Base-by-base conservation (phyloP, 2,888 invertebrate species). In the Molorchus minor region DNA sequence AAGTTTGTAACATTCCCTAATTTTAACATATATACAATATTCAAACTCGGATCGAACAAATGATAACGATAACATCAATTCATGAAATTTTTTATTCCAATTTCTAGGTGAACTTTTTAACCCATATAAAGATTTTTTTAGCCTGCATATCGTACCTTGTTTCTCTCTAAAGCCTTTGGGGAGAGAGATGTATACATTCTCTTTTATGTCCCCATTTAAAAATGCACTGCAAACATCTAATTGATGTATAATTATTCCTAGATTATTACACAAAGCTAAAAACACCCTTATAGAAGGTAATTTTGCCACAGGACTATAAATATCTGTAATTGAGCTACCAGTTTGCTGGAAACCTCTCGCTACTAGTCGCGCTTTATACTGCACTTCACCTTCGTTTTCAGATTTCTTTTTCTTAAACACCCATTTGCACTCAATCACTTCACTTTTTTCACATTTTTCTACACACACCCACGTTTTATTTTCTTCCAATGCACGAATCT, bases 391-490 rank as follows among this genome's bases (percentile, higher is more conserved):
- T 8, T 60, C 65, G 10, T 25, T 20, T 33, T 54, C 57, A 43
- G 61, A 44, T 30, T 36, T 54, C 55, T 64, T 65, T 5, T 47
- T 36, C 25, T 59, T 62, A 46, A 62, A 62, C 7, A 66, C 61
- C 64, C 64, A 64, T 38, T 64, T 63, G 21, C 56, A 59, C 12
- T 60, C 58, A 15, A 62, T 58, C 12, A 58, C 49, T 25, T 61
- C 52, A 51, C 15, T 25, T 43, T 40, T 47, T 30, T 19, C 15
- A n/a, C n/a, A n/a, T 2, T 17, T 46, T 21, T 49, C n/a, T n/a
- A 46, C 58, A 17, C 36, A 33, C 17, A 45, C 47, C 63, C 67
- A 65, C 3, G 65, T 67, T 16, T 67, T 25, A 46, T 63, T 65
- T 29, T 56, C 29, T 19, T 29, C 29, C 20, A 57, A 46, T n/a